Conservation (phyloP, 2,113 vertebrate genomes). For the Hyperoodon ampullatus region DNA sequence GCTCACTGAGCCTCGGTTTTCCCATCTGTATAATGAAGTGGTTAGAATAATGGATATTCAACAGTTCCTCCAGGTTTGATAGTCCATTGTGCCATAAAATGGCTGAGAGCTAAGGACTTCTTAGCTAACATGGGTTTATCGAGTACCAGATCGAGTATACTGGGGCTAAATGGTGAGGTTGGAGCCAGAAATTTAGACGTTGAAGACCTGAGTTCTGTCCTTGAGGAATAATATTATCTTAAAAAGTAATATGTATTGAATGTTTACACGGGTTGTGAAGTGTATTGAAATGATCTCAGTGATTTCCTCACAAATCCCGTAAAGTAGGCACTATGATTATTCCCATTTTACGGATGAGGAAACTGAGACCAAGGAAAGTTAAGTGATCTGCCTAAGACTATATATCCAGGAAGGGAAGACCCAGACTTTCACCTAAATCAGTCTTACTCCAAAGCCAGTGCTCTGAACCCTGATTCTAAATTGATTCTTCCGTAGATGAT, state of each 20-base stretch:
- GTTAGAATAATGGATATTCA: conserved; percentile 1
- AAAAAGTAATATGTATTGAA: conserved; percentile 3
- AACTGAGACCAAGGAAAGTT: neutral
- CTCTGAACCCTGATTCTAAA: neutral
- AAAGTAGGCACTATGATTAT: neutral
- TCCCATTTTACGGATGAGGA: neutral
- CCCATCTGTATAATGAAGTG: neutral
- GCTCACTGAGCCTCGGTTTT: neutral
- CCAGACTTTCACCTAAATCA: neutral
- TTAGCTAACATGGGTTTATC: neutral
- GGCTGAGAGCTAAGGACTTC: neutral
- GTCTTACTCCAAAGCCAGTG: neutral
- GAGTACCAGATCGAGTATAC: neutral
- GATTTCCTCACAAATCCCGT: neutral
- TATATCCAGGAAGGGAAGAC: neutral
- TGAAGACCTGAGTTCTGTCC: neutral
- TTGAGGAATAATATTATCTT: conserved; percentile 40
- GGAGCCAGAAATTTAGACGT: conserved; percentile 8
- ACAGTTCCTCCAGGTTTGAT: neutral
- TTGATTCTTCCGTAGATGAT: neutral
- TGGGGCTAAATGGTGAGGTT: neutral
- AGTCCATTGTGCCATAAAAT: neutral
- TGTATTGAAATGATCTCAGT: neutral
- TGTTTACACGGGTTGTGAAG: neutral
- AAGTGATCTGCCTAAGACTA: neutral